phyloP scores from a whole-genome alignment of 1,140 invertebrate genomes.

The Nymphalis io region DNA sequence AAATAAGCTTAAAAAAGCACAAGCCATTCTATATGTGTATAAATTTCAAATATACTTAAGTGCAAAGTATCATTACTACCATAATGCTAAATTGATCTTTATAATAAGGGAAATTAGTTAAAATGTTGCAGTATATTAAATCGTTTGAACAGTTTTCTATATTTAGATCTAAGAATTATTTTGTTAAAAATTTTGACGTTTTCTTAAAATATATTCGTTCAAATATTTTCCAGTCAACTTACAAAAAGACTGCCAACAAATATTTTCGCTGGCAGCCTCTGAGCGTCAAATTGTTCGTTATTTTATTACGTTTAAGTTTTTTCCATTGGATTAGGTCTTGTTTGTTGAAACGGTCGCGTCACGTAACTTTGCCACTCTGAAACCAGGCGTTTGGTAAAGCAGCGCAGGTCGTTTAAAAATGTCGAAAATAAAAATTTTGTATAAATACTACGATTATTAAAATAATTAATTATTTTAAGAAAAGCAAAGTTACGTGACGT shows the following conservation, averaged over 20 bases:
- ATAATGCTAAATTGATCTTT: neutral
- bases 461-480: too few relatives aligned
- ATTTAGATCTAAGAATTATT: neutral
- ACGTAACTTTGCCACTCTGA: too few relatives aligned
- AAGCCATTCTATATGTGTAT: slow-evolving; percentile 1
- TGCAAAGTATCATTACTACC: neutral
- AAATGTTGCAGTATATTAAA: slow-evolving; percentile 1
- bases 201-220: slow-evolving; percentile 2
- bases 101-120: neutral
- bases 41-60: slow-evolving; percentile 4
- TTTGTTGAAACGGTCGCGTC: neutral
- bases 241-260: neutral
- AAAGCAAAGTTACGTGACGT: too few relatives aligned
- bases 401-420: too few relatives aligned
- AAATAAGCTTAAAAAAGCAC: neutral
- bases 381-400: too few relatives aligned
- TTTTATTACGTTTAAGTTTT: neutral
- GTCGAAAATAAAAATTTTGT: too few relatives aligned
- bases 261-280: neutral
- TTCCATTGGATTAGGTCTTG: neutral
- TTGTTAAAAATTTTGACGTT: neutral
- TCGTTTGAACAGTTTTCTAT: neutral
- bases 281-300: neutral
- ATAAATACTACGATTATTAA: too few relatives aligned
- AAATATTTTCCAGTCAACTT: slow-evolving; percentile 1